Percentiles rank a stretch among this genome's conserved stretches.
phyloP scores from a whole-genome alignment of 2,113 vertebrate species.

The Tragelaphus imberbis region DNA sequence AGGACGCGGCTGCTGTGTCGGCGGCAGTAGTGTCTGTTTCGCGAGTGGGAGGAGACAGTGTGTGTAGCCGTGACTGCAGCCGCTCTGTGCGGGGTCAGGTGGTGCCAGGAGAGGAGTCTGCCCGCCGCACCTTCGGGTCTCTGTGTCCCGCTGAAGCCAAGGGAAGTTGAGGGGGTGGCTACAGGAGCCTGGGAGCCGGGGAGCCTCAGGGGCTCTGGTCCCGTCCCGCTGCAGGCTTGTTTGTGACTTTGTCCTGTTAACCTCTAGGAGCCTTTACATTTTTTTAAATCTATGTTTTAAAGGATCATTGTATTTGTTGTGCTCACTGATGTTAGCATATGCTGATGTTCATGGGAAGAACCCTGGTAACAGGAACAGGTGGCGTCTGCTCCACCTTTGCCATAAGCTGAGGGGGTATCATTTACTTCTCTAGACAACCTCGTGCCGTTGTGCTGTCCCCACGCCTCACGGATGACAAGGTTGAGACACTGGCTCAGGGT shows the following conservation, averaged over 20 bases:
- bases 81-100: background rate
- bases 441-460: too few species aligned
- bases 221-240: background rate
- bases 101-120: background rate
- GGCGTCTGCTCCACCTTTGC: background rate
- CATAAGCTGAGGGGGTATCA: accelerated
- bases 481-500: background rate
- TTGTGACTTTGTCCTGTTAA: background rate
- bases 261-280: background rate
- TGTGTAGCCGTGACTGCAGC: accelerated
- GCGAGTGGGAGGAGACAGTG: too few species aligned
- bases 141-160: background rate
- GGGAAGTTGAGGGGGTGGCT: accelerated
- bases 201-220: background rate
- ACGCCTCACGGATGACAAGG: background rate
- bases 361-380: background rate
- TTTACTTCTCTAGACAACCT: background rate
- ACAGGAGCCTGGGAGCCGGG: background rate
- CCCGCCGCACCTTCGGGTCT: accelerated
- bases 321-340: background rate
- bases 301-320: background rate
- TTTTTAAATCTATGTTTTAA: background rate
- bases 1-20: accelerated
- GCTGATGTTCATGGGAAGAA: background rate
- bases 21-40: background rate